Evolutionary conservation across 30 jellyfish, hydroid and myxozoan genomes (phyloP).

Genomic region (Mastigias papua): DNA sequence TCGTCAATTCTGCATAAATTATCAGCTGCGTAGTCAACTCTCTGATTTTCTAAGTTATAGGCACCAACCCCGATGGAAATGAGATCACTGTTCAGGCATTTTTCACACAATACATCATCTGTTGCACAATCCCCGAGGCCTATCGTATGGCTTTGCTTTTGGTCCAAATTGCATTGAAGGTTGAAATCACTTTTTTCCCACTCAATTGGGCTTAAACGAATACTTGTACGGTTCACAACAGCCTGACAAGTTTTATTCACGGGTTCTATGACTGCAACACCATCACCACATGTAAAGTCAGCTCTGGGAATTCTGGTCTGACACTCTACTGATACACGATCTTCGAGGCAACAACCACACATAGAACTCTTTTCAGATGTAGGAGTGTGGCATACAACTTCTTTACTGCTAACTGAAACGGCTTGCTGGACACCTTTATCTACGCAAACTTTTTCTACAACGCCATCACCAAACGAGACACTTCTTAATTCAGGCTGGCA

Average conservation of each 20-base stretch:
- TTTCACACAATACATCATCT: conserved; percentile 74
- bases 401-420: conserved; percentile 14
- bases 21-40: background rate
- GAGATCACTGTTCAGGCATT: conserved; percentile 43
- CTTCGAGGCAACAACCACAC: conserved; percentile 53
- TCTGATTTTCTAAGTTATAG: conserved; percentile 13
- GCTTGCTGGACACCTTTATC: conserved; percentile 46
- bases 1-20: conserved; percentile 77
- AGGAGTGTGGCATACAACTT: conserved; percentile 4
- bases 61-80: conserved; percentile 81
- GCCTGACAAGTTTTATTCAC: conserved; percentile 35
- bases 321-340: background rate
- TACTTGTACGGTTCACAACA: background rate
- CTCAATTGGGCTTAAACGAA: conserved; percentile 45
- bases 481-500: conserved; percentile 33
- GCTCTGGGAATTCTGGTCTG: conserved; percentile 20
- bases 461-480: conserved; percentile 77
- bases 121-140: conserved; percentile 83
- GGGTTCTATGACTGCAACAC: conserved; percentile 37
- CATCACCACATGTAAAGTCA: conserved; percentile 92
- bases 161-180: conserved; percentile 33
- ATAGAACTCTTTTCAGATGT: conserved; percentile 16
- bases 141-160: conserved; percentile 48
- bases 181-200: conserved; percentile 13
- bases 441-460: conserved; percentile 24